A percentile compares a stretch with the other conserved stretches of the same genome.
phyloP scores from a whole-genome alignment of 2,888 invertebrate species.

The Smittia aterrima region DNA sequence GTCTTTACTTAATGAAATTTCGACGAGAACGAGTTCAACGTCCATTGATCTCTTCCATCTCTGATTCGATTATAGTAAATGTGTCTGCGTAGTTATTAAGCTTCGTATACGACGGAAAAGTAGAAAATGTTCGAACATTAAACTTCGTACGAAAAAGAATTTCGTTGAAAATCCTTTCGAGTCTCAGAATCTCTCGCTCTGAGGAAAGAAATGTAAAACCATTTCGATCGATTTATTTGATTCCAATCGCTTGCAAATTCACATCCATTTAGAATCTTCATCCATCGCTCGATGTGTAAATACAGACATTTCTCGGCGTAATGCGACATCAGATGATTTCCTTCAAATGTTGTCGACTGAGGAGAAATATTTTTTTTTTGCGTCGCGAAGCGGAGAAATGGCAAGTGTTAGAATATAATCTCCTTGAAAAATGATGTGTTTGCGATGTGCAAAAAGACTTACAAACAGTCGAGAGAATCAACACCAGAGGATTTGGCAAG shows the following conservation, averaged over 20 bases:
- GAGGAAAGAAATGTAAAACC: background rate
- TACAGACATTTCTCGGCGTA: slow-evolving; percentile 23
- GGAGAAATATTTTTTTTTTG: background rate
- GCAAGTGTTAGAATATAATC: background rate
- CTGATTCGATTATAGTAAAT: too few species aligned
- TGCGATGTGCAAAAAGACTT: slow-evolving; percentile 6
- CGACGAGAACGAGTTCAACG: too few species aligned
- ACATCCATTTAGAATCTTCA: background rate
- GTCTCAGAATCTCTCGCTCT: too few species aligned
- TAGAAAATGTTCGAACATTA: too few species aligned
- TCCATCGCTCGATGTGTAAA: slow-evolving; percentile 21
- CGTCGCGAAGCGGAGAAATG: background rate
- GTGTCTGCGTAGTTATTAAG: too few species aligned
- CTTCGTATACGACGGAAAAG: too few species aligned
- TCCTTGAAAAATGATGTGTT: slow-evolving; percentile 8
- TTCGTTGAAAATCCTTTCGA: too few species aligned
- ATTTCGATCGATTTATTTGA: slow-evolving; percentile 29
- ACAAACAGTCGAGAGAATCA: background rate
- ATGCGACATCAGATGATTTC: slow-evolving; percentile 2
- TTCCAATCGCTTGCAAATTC: background rate
- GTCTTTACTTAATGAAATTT: too few species aligned
- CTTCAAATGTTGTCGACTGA: background rate
- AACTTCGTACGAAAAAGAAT: too few species aligned
- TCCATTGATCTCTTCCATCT: too few species aligned
- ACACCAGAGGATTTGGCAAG: too few species aligned